These are phyloP conservation scores for Rhysida immarginata DNA, from an alignment of 1,140 invertebrate genomes.

Conservation along the genomic window DNA sequence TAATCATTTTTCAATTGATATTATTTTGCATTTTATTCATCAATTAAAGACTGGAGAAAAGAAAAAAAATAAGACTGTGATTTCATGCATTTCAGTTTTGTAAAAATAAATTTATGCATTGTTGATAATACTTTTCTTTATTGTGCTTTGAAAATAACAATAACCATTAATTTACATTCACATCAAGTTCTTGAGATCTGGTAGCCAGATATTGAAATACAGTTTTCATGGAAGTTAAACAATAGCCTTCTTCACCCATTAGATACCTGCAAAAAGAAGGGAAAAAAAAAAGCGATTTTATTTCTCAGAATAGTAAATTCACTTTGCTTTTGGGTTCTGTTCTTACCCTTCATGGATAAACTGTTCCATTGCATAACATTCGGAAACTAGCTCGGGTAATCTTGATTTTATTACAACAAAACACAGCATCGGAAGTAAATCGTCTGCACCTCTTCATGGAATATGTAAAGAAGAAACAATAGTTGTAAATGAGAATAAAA, in stretches of 20 bases:
- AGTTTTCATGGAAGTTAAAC: conserved; percentile 25
- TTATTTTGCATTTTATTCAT: too few relatives aligned
- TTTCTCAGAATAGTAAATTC: background rate
- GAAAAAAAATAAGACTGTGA: too few relatives aligned
- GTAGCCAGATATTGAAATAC: conserved; percentile 18
- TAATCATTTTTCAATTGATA: too few relatives aligned
- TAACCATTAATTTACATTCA: too few relatives aligned
- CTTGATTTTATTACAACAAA: conserved; percentile 20
- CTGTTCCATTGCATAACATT: conserved; percentile 26
- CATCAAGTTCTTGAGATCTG: too few relatives aligned
- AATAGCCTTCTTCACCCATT: conserved; percentile 27
- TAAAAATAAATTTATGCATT: too few relatives aligned
- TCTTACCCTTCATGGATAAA: conserved; percentile 29
- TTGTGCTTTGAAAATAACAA: too few relatives aligned
- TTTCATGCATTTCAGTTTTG: too few relatives aligned
- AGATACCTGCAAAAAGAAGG: conserved; percentile 22
- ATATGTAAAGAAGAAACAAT: conserved; percentile 11
- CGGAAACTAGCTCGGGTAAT: conserved; percentile 24
- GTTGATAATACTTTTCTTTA: too few relatives aligned
- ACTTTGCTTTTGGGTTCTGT: too few relatives aligned
- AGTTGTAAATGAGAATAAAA: too few relatives aligned
- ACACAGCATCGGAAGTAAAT: conserved; percentile 25
- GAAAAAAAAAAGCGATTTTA: background rate
- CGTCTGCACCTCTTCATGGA: conserved; percentile 30
- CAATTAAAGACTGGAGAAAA: too few relatives aligned